Base-by-base conservation (phyloP, 2,113 vertebrate genomes). In the Natator depressus region DNA sequence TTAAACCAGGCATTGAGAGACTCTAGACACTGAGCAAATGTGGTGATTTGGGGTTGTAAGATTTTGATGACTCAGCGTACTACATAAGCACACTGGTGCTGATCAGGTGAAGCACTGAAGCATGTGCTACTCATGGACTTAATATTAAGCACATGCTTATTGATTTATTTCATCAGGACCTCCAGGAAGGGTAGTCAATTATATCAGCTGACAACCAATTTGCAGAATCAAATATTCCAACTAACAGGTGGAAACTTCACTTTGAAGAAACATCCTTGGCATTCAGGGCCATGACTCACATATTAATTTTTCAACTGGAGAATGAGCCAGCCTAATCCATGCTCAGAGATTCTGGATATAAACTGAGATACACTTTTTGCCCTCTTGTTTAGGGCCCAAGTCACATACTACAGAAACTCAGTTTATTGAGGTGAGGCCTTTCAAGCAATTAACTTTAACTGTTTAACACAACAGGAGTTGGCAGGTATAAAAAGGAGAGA, bases 201-300 rank as follows among this genome's bases (percentile, higher is more conserved):
- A 82, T 53, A 95, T 87, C 88, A 94, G 88, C 7, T 95, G 86
- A 46, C 78, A 87, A 57, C n/a, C 6, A 19, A 47, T 46, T 46
- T 84, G 78, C 84, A 62, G 90, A 95, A 85, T 85, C 13, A 84
- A 89, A 85, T 86, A 82, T 55, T 92, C 88, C 88, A 90, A 80
- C 53, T 76, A 93, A 89, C 86, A 85, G 59, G 49, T 91, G 90
- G 51, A 80, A 94, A 92, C 42, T 53, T 29, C 50, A 57, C 46
- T 31, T 83, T 88, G 53, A 89, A 95, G 49, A 76, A 92, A 90
- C 3, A 57, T 85, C 82, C 76, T 55, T 96, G 93, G 80, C 69
- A 82, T 91, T 94, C 91, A 93, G 91, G 86, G 46, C 75, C 93
- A 38, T 94, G 90, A 93, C 27, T 95, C 90, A 90, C 93, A 83